These are phyloP conservation scores for Diplazon laetatorius DNA, from an alignment of 2,888 invertebrate genomes.

Conservation along the genomic window DNA sequence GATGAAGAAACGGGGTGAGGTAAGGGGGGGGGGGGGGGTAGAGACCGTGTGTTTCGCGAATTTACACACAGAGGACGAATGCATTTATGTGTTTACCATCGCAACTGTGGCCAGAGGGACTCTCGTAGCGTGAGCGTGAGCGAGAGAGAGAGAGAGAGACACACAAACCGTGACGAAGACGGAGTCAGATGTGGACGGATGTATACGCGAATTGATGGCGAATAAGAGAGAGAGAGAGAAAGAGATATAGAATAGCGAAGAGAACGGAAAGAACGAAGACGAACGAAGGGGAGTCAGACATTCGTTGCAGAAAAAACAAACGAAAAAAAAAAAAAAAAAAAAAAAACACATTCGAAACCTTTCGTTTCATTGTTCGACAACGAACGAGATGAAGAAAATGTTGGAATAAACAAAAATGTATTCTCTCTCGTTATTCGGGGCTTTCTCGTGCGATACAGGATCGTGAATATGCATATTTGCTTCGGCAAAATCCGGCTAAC, in stretches of 20 bases:
- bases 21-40: slow-evolving; percentile 16
- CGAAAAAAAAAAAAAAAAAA: too few species aligned
- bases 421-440: slow-evolving; percentile 19
- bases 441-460: background rate
- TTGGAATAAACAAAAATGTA: background rate
- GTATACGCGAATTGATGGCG: slow-evolving; percentile 21
- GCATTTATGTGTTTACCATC: slow-evolving; percentile 3
- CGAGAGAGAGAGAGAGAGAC: background rate
- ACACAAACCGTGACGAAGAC: background rate
- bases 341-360: slow-evolving; percentile 6
- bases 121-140: slow-evolving; percentile 6
- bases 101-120: background rate
- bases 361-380: slow-evolving; percentile 23
- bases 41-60: slow-evolving; percentile 6
- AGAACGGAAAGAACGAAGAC: background rate
- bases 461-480: slow-evolving; percentile 41
- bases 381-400: slow-evolving; percentile 19
- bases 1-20: too few species aligned
- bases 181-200: slow-evolving; percentile 25
- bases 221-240: background rate
- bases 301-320: slow-evolving; percentile 20
- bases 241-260: background rate
- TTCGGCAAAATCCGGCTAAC: slow-evolving; percentile 14
- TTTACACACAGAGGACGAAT: slow-evolving; percentile 7
- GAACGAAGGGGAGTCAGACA: background rate